Evolutionary conservation across 2,797 vertebrate species (phyloP), one percentile per base, ranked within the genome.

Genomic region (Crocodylus rhombifer): DNA sequence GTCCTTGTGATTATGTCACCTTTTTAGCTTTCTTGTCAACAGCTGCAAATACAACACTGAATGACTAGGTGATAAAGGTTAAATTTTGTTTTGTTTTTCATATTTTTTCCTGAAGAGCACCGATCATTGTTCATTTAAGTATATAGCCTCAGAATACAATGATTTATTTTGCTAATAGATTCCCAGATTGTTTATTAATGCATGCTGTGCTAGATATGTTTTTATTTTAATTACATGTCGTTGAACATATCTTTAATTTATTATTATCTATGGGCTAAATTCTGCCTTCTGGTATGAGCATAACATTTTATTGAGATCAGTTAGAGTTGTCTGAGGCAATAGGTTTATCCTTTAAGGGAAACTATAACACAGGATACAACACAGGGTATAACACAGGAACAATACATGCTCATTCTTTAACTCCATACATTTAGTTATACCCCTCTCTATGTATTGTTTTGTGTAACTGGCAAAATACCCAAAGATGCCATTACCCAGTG

Each of bases 371-470:
- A 51, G 42, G 6, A 51, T 51, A 51, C 42, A 51, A 51, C 42
- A 51, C 42, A 51, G 42, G 42, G 42, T 51, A 3, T 77, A 62
- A 0, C 61, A 84, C 25, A 10, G 17, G 3, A 20, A 62, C 33
- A n/a, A 69, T 16, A 2, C 30, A 12, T 20, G 87, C 2, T 36
- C 56, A 28, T 69, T 89, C 73, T 83, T 81, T 14, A 1, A 4
- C 9, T 16, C 15, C 1, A 2, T 15, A 2, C 1, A 0, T 15
- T 86, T 69, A 60, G 14, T 13, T 26, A 6, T 10, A 11, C 5
- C 14, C 23, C 18, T n/a, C 5, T 6, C 0, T 4, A 6, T 20
- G 58, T 74, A 12, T 7, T 33, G 0, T 0, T 81, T 28, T 75
- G 33, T 74, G 71, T 4, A 5, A 10, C 18, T 69, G 28, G 17